These are phyloP conservation scores for Lycocerus yunnanus DNA, from an alignment of 2,888 invertebrate genomes.

Conservation along the genomic window DNA sequence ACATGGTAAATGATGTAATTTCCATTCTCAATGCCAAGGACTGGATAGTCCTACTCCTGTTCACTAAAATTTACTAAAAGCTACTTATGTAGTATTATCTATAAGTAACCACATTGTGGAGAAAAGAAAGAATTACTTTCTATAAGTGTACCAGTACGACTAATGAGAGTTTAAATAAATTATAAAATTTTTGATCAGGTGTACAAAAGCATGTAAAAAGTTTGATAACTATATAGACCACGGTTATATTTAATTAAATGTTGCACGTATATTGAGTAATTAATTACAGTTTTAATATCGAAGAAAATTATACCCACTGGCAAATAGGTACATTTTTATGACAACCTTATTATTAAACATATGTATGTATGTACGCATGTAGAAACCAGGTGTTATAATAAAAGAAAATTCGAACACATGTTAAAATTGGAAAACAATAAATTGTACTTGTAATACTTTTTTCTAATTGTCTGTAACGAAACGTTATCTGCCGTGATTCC, in stretches of 20 bases:
- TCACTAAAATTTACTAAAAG: no score
- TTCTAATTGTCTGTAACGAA: slow-evolving; percentile 6
- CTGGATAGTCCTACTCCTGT: no score
- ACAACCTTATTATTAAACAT: not conserved
- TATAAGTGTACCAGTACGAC: not conserved
- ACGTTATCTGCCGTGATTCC: slow-evolving; percentile 22
- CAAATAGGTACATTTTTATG: not conserved
- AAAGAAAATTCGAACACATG: slow-evolving; percentile 2
- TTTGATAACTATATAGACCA: not conserved
- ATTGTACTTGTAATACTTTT: not conserved
- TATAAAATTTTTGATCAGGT: not conserved
- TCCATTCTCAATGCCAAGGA: no score
- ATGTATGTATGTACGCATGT: not conserved
- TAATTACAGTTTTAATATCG: not conserved
- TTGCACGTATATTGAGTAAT: not conserved
- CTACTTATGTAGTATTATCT: no score
- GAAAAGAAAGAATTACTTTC: no score
- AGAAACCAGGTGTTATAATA: not conserved
- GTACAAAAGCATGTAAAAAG: not conserved
- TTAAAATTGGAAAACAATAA: not conserved
- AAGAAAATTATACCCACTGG: not conserved
- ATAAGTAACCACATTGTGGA: not conserved
- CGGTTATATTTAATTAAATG: not conserved
- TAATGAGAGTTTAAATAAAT: not conserved
- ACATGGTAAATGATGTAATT: no score